Conservation (phyloP, 2,113 vertebrate genomes). For the Crocuta crocuta region DNA sequence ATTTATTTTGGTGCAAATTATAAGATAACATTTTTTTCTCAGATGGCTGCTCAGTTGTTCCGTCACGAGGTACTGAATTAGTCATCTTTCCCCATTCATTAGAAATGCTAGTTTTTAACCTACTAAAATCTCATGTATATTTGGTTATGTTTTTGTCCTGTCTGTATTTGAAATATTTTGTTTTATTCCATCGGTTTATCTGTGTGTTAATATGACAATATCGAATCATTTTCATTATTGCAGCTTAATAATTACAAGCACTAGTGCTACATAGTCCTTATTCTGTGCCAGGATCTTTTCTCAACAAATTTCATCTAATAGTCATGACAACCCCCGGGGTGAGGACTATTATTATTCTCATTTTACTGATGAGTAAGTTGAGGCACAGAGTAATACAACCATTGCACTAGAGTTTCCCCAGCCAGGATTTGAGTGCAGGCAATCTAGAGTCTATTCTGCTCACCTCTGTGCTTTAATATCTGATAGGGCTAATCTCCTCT, state of each 20-base stretch:
- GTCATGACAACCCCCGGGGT: background rate
- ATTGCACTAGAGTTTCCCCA: background rate
- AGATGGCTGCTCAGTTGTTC: background rate
- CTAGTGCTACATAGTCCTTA: background rate
- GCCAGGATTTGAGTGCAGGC: background rate
- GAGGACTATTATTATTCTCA: background rate
- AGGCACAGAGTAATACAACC: background rate
- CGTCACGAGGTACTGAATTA: background rate
- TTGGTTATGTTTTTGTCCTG: background rate
- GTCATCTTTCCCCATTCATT: background rate
- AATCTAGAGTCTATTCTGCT: background rate
- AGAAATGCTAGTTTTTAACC: background rate
- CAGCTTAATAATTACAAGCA: background rate
- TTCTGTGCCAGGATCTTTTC: background rate
- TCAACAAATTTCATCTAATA: background rate
- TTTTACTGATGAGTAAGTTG: background rate
- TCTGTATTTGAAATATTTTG: background rate
- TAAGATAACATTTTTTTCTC: background rate
- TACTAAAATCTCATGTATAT: background rate
- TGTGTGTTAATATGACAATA: background rate
- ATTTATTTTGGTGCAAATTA: conserved; percentile 2
- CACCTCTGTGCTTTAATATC: background rate
- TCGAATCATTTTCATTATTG: background rate
- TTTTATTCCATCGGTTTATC: background rate
- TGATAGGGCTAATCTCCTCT: background rate